Percentiles rank a stretch among this genome's conserved stretches.
These are phyloP conservation scores for Plebejus anna DNA, from an alignment of 2,888 invertebrate genomes.

Conservation along the genomic window DNA sequence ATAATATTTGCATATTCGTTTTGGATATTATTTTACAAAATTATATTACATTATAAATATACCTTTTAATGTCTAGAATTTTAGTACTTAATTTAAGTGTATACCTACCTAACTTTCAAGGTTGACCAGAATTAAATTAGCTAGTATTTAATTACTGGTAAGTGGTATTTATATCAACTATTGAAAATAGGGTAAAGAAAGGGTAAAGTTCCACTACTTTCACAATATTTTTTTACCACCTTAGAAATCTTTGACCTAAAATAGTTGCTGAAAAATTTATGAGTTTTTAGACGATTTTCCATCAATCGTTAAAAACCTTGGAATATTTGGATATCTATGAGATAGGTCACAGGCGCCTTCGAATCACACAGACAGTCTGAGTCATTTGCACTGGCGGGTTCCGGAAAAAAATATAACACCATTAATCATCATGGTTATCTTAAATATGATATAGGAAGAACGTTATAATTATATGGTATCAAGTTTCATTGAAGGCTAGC, in stretches of 20 bases:
- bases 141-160: neutral
- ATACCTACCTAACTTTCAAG: neutral
- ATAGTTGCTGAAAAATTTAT: neutral
- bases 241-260: neutral
- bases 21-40: neutral
- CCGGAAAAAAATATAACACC: conserved; percentile 1
- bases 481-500: neutral
- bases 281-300: neutral
- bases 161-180: too few species aligned
- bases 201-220: neutral
- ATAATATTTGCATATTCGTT: conserved; percentile 16
- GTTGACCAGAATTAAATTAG: neutral
- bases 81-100: neutral
- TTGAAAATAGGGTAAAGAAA: neutral
- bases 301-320: neutral
- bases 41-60: neutral
- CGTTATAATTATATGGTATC: neutral
- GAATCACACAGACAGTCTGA: neutral
- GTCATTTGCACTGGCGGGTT: neutral
- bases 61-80: neutral
- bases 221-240: neutral
- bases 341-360: neutral
- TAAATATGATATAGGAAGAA: conserved; percentile 10
- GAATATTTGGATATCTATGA: conserved; percentile 7
- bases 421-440: neutral